Evolutionary conservation across 2,797 vertebrate species (phyloP).

Genomic region (Lophotriccus pileatus): DNA sequence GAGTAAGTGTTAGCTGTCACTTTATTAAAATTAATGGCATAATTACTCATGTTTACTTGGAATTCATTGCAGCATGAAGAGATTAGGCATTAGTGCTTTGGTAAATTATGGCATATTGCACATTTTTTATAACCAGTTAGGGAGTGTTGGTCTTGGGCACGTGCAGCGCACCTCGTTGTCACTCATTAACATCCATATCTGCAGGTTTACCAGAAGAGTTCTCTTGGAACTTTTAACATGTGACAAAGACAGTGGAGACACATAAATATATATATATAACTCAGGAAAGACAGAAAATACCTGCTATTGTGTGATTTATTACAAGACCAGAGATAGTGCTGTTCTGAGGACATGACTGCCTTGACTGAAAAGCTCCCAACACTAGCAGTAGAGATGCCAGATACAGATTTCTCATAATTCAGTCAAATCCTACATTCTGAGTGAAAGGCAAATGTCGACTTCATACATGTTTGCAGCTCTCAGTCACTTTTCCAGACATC

Average conservation of each 20-base stretch:
- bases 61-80: conserved; percentile 37
- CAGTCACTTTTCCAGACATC: neutral
- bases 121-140: conserved; percentile 33
- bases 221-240: neutral
- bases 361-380: neutral
- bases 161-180: neutral
- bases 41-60: conserved; percentile 37
- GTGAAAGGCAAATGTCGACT: neutral
- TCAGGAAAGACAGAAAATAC: neutral
- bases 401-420: neutral
- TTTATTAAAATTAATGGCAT: conserved; percentile 47
- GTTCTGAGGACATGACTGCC: neutral
- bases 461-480: neutral
- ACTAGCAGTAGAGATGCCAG: neutral
- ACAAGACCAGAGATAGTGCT: neutral
- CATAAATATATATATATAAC: neutral
- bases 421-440: neutral
- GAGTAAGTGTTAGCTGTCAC: conserved; percentile 13
- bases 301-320: neutral
- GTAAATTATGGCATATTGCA: conserved; percentile 22
- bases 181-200: neutral
- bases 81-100: conserved; percentile 37
- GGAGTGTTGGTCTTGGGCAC: neutral
- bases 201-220: neutral
- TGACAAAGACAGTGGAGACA: neutral